Evolutionary conservation across 2,113 vertebrate genomes (phyloP), one percentile per base, ranked within the genome.

Genomic region (pig (Sus scrofa)): DNA sequence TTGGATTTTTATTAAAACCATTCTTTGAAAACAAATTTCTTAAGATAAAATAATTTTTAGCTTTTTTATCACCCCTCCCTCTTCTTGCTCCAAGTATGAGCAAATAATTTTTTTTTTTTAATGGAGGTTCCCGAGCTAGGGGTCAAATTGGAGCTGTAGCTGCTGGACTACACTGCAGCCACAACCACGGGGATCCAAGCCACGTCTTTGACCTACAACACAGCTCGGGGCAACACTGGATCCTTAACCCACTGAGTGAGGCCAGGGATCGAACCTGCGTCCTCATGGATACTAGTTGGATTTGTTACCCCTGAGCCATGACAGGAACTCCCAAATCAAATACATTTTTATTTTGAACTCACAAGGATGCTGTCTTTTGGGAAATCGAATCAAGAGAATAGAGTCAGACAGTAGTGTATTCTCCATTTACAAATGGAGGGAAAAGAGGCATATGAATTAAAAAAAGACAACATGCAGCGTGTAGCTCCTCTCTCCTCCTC

Each of bases 1-100:
- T 91, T 89, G 20, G 22, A 37, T 67, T 77, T 96, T 88, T 78
- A 89, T 93, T 58, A 32, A 90, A 95, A 84, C 37, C n/a, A 60
- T 82, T 74, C 20, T 82, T 65, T 39, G 16, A 37, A 44, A 93
- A 58, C 30, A 82, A 30, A 79, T 79, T 19, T 95, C 13, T 87
- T 65, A 18, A 70, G 63, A 68, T 37, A 44, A 93, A 96, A 30
- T 92, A 68, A 32, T 14, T 54, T 75, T 50, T 65, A 37, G 8
- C 1, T 5, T 32, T 13, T 22, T n/a, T n/a, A n/a, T n/a, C n/a
- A n/a, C n/a, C 32, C 2, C 0, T 18, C 63, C 39, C 34, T 13
- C 30, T 39, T n/a, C 13, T 82, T 79, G 20, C 19, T 67, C 30
- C 3, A 22, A 86, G 13, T n/a, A 44, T 65, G 58, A n/a, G n/a